Base-by-base conservation (phyloP, 2,797 vertebrate genomes). In the Chaetophractus vellerosus region DNA sequence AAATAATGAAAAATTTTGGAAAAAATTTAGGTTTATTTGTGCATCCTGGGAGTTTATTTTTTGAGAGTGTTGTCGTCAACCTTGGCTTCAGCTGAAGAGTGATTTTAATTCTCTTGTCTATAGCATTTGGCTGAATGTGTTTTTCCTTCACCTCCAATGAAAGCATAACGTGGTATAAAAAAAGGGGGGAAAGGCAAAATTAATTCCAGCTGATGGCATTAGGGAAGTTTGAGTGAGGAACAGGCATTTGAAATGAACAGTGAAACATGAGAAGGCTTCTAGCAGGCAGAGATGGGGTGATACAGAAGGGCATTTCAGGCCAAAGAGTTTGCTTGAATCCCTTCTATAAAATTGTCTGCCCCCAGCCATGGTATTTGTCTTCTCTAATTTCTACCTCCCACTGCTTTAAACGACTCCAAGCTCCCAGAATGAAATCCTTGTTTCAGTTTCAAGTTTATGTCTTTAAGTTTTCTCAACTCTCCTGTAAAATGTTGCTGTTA, bases 381-480 rank as follows among this genome's bases (percentile, higher is more conserved):
- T 64, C 74, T 89, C 52, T 81, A 68, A 82, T 64, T 52, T 45
- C 66, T 50, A 2, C 45, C 48, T 92, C 41, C 26, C 24, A 59
- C 75, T 57, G 33, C 68, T 91, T 82, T 91, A 68, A 57, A 36
- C 59, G 82, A 69, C 45, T 84, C 31, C 63, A 76, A n/a, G 24
- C 36, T 80, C 38, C 81, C 50, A 24, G 28, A 78, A 82, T 74
- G 72, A 92, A 96, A 92, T 85, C 36, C 36, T 90, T 82, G 78
- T 86, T 87, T 74, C 55, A 45, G 2, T 79, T 84, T 82, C 24
- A 94, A 96, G 36, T 90, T 71, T 71, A 31, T 18, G 2, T 91
- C 83, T 95, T 92, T 63, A 74, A 79, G 21, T 91, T 90, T 90
- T 91, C 41, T 68, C 66, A 91, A 23, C 38, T 92, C 0, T 61